phyloP scores from a whole-genome alignment of 2,888 invertebrate genomes.

The Phytoseiulus persimilis region DNA sequence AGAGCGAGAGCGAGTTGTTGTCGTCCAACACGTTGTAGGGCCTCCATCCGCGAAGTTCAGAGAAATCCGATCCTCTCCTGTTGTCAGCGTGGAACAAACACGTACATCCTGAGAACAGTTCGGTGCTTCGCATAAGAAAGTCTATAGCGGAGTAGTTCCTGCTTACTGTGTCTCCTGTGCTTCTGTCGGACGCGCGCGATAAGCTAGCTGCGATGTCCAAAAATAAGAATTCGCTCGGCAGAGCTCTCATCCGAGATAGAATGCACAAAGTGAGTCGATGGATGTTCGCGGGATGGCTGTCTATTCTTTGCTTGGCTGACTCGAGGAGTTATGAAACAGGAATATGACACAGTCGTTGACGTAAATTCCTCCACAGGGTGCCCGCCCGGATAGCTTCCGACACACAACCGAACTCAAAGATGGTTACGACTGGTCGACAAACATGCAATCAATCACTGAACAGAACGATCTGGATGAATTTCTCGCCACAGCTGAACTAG shows the following conservation, averaged over 20 bases:
- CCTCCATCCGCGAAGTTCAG: too few relatives aligned
- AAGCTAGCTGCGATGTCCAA: slow-evolving; percentile 10
- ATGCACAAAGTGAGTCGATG: slow-evolving; percentile 11
- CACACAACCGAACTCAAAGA: slow-evolving; percentile 81
- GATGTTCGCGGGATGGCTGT: not conserved
- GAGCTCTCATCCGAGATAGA: slow-evolving; percentile 8
- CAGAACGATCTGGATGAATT: slow-evolving; percentile 95
- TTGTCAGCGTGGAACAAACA: too few relatives aligned
- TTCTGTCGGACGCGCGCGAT: not conserved
- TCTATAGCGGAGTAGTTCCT: too few relatives aligned
- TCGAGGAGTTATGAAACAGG: not conserved
- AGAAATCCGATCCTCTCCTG: too few relatives aligned
- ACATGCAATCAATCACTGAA: slow-evolving; percentile 84
- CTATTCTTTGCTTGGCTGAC: too few relatives aligned
- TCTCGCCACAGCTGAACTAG: slow-evolving; percentile 83
- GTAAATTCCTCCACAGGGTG: not conserved
- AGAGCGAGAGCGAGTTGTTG: too few relatives aligned
- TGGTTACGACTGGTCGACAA: slow-evolving; percentile 83
- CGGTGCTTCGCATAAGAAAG: too few relatives aligned
- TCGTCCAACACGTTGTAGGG: too few relatives aligned
- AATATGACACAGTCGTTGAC: not conserved
- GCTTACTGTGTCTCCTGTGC: too few relatives aligned
- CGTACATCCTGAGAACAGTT: too few relatives aligned
- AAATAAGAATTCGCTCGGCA: not conserved
- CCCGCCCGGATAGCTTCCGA: slow-evolving; percentile 52